Conservation (phyloP, 2,797 vertebrate genomes). For the Trematomus bernacchii region DNA sequence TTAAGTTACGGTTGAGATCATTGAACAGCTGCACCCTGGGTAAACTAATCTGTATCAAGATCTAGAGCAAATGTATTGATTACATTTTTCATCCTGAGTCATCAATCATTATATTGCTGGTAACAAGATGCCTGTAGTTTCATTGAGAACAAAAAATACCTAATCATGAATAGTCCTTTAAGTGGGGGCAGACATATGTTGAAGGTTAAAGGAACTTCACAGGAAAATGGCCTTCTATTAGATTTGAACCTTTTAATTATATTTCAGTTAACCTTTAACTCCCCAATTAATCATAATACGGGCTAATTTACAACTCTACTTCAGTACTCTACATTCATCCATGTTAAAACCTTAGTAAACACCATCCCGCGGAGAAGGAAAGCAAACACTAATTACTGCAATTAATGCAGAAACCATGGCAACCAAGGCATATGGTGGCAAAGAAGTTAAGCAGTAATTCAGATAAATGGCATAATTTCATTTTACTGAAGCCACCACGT, state of each 20-base stretch:
- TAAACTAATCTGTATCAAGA: background rate
- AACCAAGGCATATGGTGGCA: slow-evolving; percentile 31
- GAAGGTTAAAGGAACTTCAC: slow-evolving; percentile 46
- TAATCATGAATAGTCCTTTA: background rate
- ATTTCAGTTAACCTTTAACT: slow-evolving; percentile 50
- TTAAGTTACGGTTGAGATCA: background rate
- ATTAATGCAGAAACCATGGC: slow-evolving; percentile 38
- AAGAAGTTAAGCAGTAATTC: slow-evolving; percentile 15
- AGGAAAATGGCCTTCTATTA: slow-evolving; percentile 41
- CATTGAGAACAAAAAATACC: background rate
- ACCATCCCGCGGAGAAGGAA: background rate
- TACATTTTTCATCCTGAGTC: background rate
- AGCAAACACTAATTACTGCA: slow-evolving; percentile 7
- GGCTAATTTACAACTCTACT: slow-evolving; percentile 13
- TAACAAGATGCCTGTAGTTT: background rate
- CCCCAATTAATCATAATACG: slow-evolving; percentile 42
- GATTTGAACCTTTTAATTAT: slow-evolving; percentile 53
- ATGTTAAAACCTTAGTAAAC: slow-evolving; percentile 21
- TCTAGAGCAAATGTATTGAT: background rate
- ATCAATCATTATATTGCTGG: background rate
- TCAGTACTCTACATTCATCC: slow-evolving; percentile 1
- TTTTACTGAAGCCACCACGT: slow-evolving; percentile 19
- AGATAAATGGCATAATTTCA: slow-evolving; percentile 40
- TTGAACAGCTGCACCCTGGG: background rate
- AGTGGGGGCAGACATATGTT: slow-evolving; percentile 37